Evolutionary conservation across 2,888 invertebrate species (phyloP).

Genomic region (Callosobruchus maculatus): DNA sequence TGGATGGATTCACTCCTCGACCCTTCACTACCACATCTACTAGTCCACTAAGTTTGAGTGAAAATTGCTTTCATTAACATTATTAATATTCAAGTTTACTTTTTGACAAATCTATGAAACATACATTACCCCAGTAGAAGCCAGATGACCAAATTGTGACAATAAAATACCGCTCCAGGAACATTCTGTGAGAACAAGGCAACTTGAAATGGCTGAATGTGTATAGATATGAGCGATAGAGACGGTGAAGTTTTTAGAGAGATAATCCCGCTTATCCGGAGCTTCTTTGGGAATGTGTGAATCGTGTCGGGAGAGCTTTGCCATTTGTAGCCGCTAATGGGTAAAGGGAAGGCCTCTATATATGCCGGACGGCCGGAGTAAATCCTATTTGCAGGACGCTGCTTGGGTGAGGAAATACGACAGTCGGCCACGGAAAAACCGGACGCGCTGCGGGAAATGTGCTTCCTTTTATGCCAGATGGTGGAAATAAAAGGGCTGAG

Average conservation of each 20-base stretch:
- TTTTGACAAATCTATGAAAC: no score
- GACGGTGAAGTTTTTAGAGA: constrained; percentile 31
- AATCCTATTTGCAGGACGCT: not conserved
- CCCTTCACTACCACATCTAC: no score
- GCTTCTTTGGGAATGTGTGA: constrained; percentile 48
- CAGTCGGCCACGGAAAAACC: not conserved
- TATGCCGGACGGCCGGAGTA: not conserved
- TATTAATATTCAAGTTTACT: no score
- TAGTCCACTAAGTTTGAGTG: no score
- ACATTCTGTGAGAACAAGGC: not conserved
- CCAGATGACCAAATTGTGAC: no score
- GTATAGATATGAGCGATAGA: not conserved
- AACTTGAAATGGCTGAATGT: not conserved
- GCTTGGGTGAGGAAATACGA: not conserved
- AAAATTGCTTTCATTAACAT: no score
- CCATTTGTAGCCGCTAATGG: constrained; percentile 48
- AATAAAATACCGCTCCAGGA: no score
- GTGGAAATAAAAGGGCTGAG: no score
- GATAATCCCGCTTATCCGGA: constrained; percentile 44
- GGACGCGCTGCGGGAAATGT: not conserved
- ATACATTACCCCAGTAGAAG: no score
- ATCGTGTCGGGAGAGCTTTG: constrained; percentile 48
- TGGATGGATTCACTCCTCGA: no score
- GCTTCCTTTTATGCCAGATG: constrained; percentile 3
- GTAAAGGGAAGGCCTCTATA: not conserved